Base-by-base conservation (phyloP, 2,888 invertebrate genomes). In the Melolontha melolontha region DNA sequence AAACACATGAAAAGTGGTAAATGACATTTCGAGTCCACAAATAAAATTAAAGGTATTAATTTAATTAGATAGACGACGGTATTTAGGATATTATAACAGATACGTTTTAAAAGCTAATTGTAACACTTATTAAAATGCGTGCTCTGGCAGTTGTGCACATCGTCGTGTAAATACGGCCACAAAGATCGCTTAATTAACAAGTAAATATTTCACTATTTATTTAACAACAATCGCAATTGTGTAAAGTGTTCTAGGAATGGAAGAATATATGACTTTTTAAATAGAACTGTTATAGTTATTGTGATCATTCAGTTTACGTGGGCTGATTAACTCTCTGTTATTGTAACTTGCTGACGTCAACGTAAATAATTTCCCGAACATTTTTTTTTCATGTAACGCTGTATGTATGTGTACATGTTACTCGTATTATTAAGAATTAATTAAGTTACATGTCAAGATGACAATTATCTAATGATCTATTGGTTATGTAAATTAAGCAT, bases 391-490 rank as follows among this genome's bases (percentile, higher is more conserved):
- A 50, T 50, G 17, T 34, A 34, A 1, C 1, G 8, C 12, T 16
- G 12, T 12, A 8, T 55, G 16, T 41, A 40, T 55, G 41, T 55
- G 55, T 40, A 41, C 40, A 55, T 2, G 40, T 55, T 16, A 17
- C 17, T 6, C 34, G 34, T 10, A 6, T 34, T 34, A 55, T 41
- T 39, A 50, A 64, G 50, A 50, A 44, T 64, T 50, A 57, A 64
- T 64, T 64, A 50, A 50, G 63, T 50, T 47, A 17, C 50, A 34
- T 50, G 63, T 64, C 63, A 64, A 50, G 50, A 49, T 64, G 63
- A 64, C 63, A 64, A 64, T 64, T 64, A 49, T 50, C 50, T 64
- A 64, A 64, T 40, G 63, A 64, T 64, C 27, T 40, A 50, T 49
- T 64, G 50, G 17, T 39, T 17, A 39, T 40, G 63, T 29, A 64